A percentile compares a stretch with the other conserved stretches of the same genome.
Conservation (phyloP, 2,113 vertebrate genomes). For the Cebus imitator region DNA sequence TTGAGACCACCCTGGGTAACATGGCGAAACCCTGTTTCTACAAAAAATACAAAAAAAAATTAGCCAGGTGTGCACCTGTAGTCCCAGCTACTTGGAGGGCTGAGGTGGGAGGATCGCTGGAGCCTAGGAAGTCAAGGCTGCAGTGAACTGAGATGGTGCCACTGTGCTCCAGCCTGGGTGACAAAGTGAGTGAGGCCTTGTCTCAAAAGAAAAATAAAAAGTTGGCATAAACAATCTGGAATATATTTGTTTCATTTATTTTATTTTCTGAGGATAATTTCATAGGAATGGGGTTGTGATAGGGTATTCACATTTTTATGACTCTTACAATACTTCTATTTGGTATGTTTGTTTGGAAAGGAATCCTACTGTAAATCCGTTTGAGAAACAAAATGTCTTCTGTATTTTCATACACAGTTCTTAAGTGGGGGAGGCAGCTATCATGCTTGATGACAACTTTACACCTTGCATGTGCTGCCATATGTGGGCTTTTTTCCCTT, state of each 20-base stretch:
- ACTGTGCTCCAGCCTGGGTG: too few relatives aligned
- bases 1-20: too few relatives aligned
- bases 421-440: neutral
- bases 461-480: neutral
- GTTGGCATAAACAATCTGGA: neutral
- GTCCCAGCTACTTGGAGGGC: too few relatives aligned
- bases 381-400: conserved; percentile 20
- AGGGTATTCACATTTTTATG: conserved; percentile 12
- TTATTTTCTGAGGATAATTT: conserved; percentile 29
- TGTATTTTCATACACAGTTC: neutral
- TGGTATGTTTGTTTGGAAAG: conserved; percentile 24
- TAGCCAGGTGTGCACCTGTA: too few relatives aligned
- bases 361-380: neutral
- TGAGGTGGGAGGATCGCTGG: too few relatives aligned
- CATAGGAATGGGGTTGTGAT: neutral
- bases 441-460: neutral
- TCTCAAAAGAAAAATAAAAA: neutral
- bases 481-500: neutral
- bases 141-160: too few relatives aligned
- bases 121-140: too few relatives aligned
- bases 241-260: neutral
- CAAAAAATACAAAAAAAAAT: too few relatives aligned
- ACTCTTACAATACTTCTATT: neutral
- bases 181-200: too few relatives aligned
- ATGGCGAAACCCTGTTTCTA: too few relatives aligned